Conservation (phyloP, 2,113 vertebrate genomes). For the Colius striatus region DNA sequence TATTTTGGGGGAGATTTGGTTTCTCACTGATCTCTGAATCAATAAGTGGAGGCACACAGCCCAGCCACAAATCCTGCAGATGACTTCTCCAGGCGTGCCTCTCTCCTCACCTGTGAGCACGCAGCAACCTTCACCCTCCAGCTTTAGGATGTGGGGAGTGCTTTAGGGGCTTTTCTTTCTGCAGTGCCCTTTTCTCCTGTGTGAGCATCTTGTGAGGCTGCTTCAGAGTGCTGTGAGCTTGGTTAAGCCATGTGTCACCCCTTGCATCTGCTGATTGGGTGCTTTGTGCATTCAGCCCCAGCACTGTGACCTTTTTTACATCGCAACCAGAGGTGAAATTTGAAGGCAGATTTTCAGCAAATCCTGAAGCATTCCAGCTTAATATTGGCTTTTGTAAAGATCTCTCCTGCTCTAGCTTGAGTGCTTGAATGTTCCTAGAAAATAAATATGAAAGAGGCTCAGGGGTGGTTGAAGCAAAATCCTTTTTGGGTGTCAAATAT, state of each 20-base stretch:
- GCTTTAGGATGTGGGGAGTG: not conserved
- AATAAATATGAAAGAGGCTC: constrained; percentile 51
- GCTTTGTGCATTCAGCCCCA: constrained; percentile 44
- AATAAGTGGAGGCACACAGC: not conserved
- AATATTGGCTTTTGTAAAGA: constrained; percentile 51
- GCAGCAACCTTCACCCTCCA: not conserved
- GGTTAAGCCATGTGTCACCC: not conserved
- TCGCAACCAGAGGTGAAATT: constrained; percentile 55
- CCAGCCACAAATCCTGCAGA: constrained; percentile 32
- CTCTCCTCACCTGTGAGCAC: not conserved
- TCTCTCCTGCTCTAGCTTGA: constrained; percentile 9
- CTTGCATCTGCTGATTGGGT: constrained; percentile 28
- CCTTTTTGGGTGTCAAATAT: constrained; percentile 46
- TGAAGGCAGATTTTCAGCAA: constrained; percentile 58
- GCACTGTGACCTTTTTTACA: constrained; percentile 26
- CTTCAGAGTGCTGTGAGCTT: not conserved
- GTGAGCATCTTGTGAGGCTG: not conserved
- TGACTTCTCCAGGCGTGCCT: not conserved
- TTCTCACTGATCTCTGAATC: constrained; percentile 41
- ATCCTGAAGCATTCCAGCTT: constrained; percentile 49
- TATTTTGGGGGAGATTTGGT: constrained; percentile 32
- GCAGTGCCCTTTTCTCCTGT: constrained; percentile 12
- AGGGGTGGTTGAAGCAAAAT: constrained; percentile 22
- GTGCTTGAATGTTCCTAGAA: constrained; percentile 8
- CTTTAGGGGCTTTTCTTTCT: not conserved